A percentile compares a stretch with the other conserved stretches of the same genome.
Conservation (phyloP, 2,113 vertebrate genomes). For the Plestiodon gilberti region DNA sequence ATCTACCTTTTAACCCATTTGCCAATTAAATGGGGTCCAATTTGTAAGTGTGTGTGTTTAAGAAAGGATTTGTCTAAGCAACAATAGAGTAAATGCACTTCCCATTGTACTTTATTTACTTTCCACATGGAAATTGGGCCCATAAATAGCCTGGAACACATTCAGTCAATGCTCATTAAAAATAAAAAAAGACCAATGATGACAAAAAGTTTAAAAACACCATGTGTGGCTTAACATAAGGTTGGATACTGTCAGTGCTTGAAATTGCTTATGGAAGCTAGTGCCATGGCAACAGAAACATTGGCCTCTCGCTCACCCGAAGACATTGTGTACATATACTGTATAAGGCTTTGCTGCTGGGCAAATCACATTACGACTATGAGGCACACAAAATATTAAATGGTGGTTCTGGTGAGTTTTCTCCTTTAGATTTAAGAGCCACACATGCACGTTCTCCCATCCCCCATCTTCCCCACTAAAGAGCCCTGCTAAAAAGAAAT, state of each 20-base stretch:
- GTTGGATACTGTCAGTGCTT: conserved; percentile 41
- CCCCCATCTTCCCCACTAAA: neutral
- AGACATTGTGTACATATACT: conserved; percentile 31
- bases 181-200: conserved; percentile 56
- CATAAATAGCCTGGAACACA: conserved; percentile 39
- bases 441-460: conserved; percentile 19
- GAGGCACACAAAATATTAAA: conserved; percentile 40
- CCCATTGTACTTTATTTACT: conserved; percentile 39
- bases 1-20: neutral
- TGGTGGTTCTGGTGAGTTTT: conserved; percentile 24
- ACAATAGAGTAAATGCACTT: neutral
- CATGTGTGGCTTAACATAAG: conserved; percentile 49
- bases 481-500: conserved; percentile 30
- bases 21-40: accelerated
- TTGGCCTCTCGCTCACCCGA: conserved; percentile 37
- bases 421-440: neutral
- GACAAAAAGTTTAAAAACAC: conserved; percentile 57
- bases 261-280: conserved; percentile 13
- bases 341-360: conserved; percentile 73
- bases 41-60: neutral
- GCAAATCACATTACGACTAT: conserved; percentile 44
- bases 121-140: conserved; percentile 37
- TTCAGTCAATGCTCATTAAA: conserved; percentile 37
- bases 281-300: conserved; percentile 69
- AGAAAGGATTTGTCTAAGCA: neutral